Base-by-base conservation (phyloP, 2,797 vertebrate species). In the Clamator glandarius region DNA sequence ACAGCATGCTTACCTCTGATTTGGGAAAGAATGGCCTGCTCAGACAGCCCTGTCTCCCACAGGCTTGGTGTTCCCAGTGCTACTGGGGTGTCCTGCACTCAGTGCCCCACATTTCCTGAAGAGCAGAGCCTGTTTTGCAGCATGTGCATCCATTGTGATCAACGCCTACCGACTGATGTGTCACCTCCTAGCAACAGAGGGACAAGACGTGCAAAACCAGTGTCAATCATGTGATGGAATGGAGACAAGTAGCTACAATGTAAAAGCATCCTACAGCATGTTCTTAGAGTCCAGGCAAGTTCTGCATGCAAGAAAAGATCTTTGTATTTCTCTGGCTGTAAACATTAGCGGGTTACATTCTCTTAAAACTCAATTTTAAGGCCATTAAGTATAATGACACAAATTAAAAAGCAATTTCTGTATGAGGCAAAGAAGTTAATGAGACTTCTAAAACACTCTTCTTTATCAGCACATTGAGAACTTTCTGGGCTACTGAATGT, bases 131-230 rank as follows among this genome's bases (percentile, higher is more conserved):
- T 48, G 7, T 39, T 81, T 59, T 51, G 76, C 41, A 33, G 23
- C 4, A 1, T 26, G 46, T 20, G 26, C 3, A 0, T 19, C 28
- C 25, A 8, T 14, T 5, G 2, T 28, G 55, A 39, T n/a, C 23
- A 33, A 28, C 28, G 39, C 10, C 21, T 29, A 17, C 21, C 31
- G 78, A 24, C 15, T 36, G 58, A 62, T 33, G 31, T 44, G 39
- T 41, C 7, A 24, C 21, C 28, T 84, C 19, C 44, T 17, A 50
- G 31, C 28, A 36, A 48, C 16, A 39, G 24, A 44, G 31, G 36
- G 11, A 73, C 41, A 61, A 61, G 36, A 29, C 0, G 2, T 51
- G 31, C 33, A 70, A 80, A 90, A 68, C 8, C 15, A 24, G 4
- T 23, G 42, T 35, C 39, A 82, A 57, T 12, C 25, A 42, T n/a